phyloP scores from a whole-genome alignment of 1,140 invertebrate genomes.

The Cepaea nemoralis region DNA sequence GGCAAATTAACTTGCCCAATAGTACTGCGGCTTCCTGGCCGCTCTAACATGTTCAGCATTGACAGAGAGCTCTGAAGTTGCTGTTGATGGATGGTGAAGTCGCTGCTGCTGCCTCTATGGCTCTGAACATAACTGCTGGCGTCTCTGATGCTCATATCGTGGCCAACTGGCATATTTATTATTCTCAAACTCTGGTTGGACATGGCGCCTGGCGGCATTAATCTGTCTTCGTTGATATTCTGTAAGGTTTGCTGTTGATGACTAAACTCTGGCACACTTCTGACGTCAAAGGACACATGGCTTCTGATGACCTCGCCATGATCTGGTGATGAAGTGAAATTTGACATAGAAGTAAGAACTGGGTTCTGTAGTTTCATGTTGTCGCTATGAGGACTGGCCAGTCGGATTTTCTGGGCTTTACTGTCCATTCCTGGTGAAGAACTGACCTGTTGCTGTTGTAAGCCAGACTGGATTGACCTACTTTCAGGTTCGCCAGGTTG shows the following conservation, averaged over 20 bases:
- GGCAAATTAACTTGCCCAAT: background rate
- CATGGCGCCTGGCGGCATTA: background rate
- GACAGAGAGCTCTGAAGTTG: constrained; percentile 17
- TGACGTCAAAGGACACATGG: background rate
- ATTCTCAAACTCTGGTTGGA: background rate
- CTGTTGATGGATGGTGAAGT: background rate
- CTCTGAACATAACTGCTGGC: background rate
- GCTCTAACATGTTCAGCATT: constrained; percentile 18
- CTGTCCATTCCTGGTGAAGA: background rate
- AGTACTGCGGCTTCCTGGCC: constrained; percentile 32
- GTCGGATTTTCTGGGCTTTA: background rate
- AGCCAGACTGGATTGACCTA: background rate
- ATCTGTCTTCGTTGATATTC: background rate
- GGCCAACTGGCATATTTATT: background rate
- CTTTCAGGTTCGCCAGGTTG: background rate
- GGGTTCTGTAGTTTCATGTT: background rate
- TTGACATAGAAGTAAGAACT: background rate
- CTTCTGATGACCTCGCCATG: background rate
- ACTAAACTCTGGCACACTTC: constrained; percentile 2
- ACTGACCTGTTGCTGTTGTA: background rate
- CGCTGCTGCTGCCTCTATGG: background rate
- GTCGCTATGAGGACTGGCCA: background rate
- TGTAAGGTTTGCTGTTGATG: background rate
- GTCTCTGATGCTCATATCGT: background rate
- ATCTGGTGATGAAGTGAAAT: background rate